These are phyloP conservation scores for Typhlichthys subterraneus DNA, from an alignment of 2,797 vertebrate species.

Conservation along the genomic window DNA sequence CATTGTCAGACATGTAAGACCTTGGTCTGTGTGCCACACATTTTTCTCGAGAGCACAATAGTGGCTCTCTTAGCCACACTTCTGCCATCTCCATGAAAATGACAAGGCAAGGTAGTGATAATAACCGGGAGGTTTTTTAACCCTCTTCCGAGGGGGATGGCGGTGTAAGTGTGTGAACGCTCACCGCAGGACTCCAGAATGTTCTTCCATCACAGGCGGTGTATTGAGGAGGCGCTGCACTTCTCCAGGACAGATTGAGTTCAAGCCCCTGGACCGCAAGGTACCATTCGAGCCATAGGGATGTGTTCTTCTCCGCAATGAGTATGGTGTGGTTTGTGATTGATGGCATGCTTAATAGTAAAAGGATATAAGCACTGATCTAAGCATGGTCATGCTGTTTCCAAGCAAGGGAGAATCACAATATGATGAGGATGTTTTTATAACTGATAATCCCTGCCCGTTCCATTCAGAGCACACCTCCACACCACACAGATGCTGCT, in stretches of 20 bases:
- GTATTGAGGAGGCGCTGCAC: slow-evolving; percentile 24
- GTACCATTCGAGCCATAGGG: slow-evolving; percentile 35
- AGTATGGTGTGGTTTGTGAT: slow-evolving; percentile 41
- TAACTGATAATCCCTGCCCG: too few species aligned
- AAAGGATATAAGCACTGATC: slow-evolving; percentile 40
- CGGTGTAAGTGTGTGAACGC: too few species aligned
- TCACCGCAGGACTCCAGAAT: slow-evolving; percentile 16
- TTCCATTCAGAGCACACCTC: too few species aligned
- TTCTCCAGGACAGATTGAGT: slow-evolving; percentile 63
- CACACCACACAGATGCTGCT: too few species aligned
- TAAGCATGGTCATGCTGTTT: too few species aligned
- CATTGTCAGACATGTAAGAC: too few species aligned
- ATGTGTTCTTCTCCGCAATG: slow-evolving; percentile 44
- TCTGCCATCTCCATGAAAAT: slow-evolving; percentile 50
- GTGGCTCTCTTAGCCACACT: slow-evolving; percentile 37
- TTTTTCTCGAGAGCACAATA: slow-evolving; percentile 31
- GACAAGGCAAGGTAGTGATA: slow-evolving; percentile 65
- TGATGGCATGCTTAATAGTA: slow-evolving; percentile 58
- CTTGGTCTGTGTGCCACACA: not conserved
- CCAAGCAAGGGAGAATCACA: too few species aligned
- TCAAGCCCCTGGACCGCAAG: slow-evolving; percentile 61
- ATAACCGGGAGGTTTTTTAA: slow-evolving; percentile 9
- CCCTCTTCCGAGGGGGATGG: too few species aligned
- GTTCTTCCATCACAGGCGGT: slow-evolving; percentile 32
- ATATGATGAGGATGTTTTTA: too few species aligned